Percentiles rank a stretch among this genome's conserved stretches.
Evolutionary conservation across 37 sponge, comb jelly and placozoan genomes (phyloP).

Genomic region (Oopsacas minuta): DNA sequence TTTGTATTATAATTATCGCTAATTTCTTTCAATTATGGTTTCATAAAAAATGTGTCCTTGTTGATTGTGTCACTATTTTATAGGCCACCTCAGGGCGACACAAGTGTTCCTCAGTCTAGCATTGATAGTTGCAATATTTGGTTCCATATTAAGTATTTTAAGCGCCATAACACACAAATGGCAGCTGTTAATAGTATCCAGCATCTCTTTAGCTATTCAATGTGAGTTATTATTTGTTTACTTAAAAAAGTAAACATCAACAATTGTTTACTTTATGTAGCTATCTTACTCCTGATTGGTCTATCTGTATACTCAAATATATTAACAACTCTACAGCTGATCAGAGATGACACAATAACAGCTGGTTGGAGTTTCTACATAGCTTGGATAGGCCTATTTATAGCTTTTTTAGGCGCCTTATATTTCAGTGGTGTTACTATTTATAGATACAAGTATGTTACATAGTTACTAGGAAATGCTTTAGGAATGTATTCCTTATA

Average conservation of each 20-base stretch:
- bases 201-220: background rate
- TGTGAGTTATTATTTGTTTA: background rate
- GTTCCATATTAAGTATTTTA: background rate
- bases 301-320: background rate
- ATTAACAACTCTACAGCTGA: background rate
- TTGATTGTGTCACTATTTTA: background rate
- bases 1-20: background rate
- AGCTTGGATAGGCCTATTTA: background rate
- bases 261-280: background rate
- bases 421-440: constrained; percentile 1
- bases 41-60: too few relatives aligned
- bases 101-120: background rate
- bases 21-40: background rate
- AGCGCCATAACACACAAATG: background rate
- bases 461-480: background rate
- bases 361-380: constrained; percentile 3
- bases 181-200: background rate
- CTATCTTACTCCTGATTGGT: background rate
- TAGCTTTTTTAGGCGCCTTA: background rate
- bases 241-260: background rate
- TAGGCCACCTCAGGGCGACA: constrained; percentile 5
- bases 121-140: background rate
- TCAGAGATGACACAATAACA: background rate
- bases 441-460: constrained; percentile 1
- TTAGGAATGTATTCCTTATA: background rate